These are phyloP conservation scores for Drosophila testacea DNA, from an alignment of 2,888 invertebrate genomes.

Conservation along the genomic window DNA sequence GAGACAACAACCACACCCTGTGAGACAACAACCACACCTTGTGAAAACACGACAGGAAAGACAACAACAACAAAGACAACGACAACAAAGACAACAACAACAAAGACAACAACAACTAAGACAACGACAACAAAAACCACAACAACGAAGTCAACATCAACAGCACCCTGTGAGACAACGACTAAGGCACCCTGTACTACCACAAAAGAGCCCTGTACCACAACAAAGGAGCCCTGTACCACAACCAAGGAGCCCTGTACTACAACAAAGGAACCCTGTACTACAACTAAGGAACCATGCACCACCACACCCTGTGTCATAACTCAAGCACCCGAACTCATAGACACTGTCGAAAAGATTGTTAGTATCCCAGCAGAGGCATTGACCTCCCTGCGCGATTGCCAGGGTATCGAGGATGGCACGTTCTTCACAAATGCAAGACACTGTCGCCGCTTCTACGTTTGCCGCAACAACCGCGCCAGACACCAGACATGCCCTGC, in stretches of 20 bases:
- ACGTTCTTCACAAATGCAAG: conserved; percentile 44
- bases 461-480: conserved; percentile 53
- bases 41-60: background rate
- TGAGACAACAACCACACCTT: conserved; percentile 1
- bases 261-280: conserved; percentile 2
- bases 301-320: conserved; percentile 1
- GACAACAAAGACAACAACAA: background rate
- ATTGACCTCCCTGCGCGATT: conserved; percentile 33
- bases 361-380: conserved; percentile 6
- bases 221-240: conserved; percentile 17
- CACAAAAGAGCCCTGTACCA: background rate
- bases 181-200: conserved; percentile 18
- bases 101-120: background rate
- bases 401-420: conserved; percentile 47
- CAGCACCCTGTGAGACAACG: conserved; percentile 3
- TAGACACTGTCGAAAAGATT: background rate
- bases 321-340: background rate
- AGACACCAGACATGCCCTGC: conserved; percentile 43
- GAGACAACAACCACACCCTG: background rate
- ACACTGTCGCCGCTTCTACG: conserved; percentile 60
- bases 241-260: conserved; percentile 7
- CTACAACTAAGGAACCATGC: conserved; percentile 1
- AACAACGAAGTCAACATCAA: conserved; percentile 6
- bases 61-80: conserved; percentile 13
- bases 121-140: conserved; percentile 18